Conservation (phyloP, 2,888 invertebrate species). For the Anaspis maculata region DNA sequence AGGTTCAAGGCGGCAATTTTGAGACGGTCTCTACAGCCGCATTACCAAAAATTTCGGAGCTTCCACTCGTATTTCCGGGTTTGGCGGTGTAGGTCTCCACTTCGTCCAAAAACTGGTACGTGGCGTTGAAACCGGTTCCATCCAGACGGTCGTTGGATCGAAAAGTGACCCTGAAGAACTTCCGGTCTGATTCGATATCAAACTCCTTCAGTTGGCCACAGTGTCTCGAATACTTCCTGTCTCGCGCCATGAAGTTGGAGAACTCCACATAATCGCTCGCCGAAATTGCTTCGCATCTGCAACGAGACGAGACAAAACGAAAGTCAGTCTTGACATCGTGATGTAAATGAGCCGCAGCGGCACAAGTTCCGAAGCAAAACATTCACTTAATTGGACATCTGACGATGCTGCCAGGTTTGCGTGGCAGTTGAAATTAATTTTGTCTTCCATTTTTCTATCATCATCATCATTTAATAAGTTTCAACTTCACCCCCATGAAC, state of each 20-base stretch:
- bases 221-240: constrained; percentile 80
- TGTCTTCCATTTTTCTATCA: no score
- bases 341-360: neutral
- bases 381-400: no score
- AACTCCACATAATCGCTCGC: constrained; percentile 96
- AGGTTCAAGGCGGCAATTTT: no score
- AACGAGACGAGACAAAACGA: no score
- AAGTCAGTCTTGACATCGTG: neutral
- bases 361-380: neutral
- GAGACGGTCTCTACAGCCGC: no score
- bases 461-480: no score
- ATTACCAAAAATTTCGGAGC: no score
- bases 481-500: no score
- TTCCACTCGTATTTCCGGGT: constrained; percentile 6
- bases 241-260: constrained; percentile 86
- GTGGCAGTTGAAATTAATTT: no score
- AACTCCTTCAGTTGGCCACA: constrained; percentile 81
- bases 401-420: no score
- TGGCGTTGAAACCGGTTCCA: constrained; percentile 88
- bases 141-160: constrained; percentile 90
- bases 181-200: constrained; percentile 77
- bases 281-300: constrained; percentile 81
- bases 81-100: constrained; percentile 50
- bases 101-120: constrained; percentile 76
- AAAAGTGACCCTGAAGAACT: constrained; percentile 92